These are phyloP conservation scores for Sinosuthora webbiana DNA, from an alignment of 2,113 vertebrate genomes.

Conservation along the genomic window DNA sequence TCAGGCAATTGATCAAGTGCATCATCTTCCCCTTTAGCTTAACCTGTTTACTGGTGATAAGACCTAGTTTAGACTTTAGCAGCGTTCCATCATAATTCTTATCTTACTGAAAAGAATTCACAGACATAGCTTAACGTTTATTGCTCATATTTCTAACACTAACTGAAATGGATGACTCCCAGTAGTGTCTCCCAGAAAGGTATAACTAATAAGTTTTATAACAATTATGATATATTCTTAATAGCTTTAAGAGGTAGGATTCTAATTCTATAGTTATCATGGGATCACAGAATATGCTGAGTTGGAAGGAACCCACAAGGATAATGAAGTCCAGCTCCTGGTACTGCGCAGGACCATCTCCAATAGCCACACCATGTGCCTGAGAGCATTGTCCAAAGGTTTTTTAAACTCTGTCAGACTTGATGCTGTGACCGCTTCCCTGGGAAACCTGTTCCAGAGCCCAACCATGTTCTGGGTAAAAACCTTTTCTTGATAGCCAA, in stretches of 20 bases:
- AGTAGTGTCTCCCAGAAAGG: not conserved
- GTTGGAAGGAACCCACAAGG: not conserved
- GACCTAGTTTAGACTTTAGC: not conserved
- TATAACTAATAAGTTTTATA: not conserved
- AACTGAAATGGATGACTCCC: not conserved
- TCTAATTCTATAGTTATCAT: not conserved
- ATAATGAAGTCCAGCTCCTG: not conserved
- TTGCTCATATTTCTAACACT: not conserved
- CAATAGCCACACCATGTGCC: no score
- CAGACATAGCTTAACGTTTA: not conserved
- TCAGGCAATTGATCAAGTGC: not conserved
- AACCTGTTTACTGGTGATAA: not conserved
- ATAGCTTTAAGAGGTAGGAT: not conserved
- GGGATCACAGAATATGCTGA: not conserved
- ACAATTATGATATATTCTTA: not conserved
- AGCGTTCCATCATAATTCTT: not conserved
- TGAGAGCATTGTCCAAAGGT: not conserved
- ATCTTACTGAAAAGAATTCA: not conserved
- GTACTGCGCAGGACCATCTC: fast-evolving
- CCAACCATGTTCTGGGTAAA: not conserved
- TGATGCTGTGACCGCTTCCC: not conserved
- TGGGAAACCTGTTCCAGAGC: not conserved
- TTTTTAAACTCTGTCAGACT: not conserved
- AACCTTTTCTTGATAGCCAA: not conserved
- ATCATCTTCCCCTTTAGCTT: not conserved